Evolutionary conservation across 1,140 invertebrate species (phyloP).

Genomic region (Diorhabda sublineata): DNA sequence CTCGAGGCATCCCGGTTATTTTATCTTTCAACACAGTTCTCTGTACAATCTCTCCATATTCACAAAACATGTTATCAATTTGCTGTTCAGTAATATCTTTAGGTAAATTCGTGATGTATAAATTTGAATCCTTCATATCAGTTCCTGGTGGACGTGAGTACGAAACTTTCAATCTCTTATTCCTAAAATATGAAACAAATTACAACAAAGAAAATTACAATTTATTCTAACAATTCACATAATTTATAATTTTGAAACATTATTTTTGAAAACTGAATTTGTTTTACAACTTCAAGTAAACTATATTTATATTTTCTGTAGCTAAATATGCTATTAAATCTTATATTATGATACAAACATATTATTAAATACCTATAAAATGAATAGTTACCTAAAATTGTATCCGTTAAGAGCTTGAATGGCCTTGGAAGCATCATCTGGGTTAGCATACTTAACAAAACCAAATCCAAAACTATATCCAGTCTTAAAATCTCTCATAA

Average conservation of each 20-base stretch:
- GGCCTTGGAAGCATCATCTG: slow-evolving; percentile 80
- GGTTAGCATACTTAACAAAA: slow-evolving; percentile 86
- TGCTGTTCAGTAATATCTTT: slow-evolving; percentile 77
- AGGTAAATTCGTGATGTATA: slow-evolving; percentile 90
- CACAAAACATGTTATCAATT: slow-evolving; percentile 78
- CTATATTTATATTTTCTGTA: too few relatives aligned
- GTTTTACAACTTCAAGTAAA: too few relatives aligned
- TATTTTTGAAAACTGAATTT: too few relatives aligned
- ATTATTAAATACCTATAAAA: background rate
- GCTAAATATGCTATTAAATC: background rate
- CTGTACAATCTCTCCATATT: slow-evolving; percentile 85
- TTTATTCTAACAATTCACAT: too few relatives aligned
- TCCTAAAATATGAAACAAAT: slow-evolving; percentile 31
- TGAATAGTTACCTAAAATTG: slow-evolving; percentile 37
- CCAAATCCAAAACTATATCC: slow-evolving; percentile 95
- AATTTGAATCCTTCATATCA: slow-evolving; percentile 91
- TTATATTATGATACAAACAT: background rate
- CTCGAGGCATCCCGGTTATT: slow-evolving; percentile 76
- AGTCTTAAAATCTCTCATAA: slow-evolving; percentile 87
- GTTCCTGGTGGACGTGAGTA: slow-evolving; percentile 87
- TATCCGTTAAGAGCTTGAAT: slow-evolving; percentile 85
- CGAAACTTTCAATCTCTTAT: slow-evolving; percentile 69
- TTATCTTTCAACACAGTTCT: slow-evolving; percentile 86
- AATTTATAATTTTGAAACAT: too few relatives aligned
- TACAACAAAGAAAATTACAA: background rate